A percentile compares a stretch with the other conserved stretches of the same genome.
phyloP scores from a whole-genome alignment of 2,113 vertebrate genomes.

The Cochlearius cochlearius region DNA sequence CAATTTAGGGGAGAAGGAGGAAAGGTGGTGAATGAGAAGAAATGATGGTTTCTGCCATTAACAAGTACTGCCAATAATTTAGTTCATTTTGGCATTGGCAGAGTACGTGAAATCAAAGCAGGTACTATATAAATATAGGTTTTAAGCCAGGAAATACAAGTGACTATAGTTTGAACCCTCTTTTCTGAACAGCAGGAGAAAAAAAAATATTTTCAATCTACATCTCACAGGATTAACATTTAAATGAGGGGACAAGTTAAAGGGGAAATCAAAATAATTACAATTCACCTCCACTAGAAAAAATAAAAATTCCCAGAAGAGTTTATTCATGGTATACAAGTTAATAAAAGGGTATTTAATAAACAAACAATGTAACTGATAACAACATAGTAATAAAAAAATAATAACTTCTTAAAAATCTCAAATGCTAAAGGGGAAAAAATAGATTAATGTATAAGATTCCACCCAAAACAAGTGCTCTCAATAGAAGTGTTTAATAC shows the following conservation, averaged over 20 bases:
- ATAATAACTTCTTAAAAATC: background rate
- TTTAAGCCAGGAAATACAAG: background rate
- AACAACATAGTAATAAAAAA: background rate
- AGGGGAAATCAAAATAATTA: background rate
- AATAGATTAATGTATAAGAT: background rate
- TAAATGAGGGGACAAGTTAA: background rate
- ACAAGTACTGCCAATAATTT: background rate
- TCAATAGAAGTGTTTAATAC: background rate
- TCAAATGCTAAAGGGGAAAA: background rate
- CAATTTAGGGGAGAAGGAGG: background rate
- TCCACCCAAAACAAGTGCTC: background rate
- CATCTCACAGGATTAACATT: background rate
- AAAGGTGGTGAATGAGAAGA: background rate
- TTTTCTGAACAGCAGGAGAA: background rate
- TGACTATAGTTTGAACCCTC: background rate
- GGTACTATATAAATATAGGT: background rate
- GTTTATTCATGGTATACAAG: background rate
- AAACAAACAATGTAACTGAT: background rate
- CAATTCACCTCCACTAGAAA: background rate
- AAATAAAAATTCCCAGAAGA: background rate
- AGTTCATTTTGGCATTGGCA: background rate
- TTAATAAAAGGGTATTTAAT: background rate
- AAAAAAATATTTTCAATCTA: background rate
- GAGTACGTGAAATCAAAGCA: background rate
- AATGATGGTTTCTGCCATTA: background rate